These are phyloP conservation scores for Circaetus gallicus DNA, from an alignment of 2,113 vertebrate species.

Conservation along the genomic window DNA sequence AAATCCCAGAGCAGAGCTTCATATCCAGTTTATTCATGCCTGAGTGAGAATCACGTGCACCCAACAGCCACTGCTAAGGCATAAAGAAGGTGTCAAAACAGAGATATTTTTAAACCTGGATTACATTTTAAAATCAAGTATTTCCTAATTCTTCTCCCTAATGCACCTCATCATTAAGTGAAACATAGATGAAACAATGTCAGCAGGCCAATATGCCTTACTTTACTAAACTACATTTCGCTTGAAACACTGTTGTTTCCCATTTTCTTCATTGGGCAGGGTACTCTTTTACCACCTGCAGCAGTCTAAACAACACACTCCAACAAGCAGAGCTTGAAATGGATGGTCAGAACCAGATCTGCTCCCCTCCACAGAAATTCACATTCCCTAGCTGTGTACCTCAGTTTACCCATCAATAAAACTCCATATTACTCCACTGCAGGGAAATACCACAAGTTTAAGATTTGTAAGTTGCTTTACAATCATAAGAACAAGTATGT, in stretches of 20 bases:
- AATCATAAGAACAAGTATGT: accelerated
- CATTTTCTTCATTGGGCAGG: neutral
- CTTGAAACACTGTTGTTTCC: neutral
- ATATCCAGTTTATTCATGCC: neutral
- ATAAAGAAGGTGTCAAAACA: neutral
- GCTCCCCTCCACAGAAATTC: neutral
- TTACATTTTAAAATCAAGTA: neutral
- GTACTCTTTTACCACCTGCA: neutral
- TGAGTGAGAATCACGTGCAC: neutral
- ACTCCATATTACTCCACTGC: neutral
- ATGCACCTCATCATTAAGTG: neutral
- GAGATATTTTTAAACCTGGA: neutral
- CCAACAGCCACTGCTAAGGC: neutral
- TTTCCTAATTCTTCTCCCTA: neutral
- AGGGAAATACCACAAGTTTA: neutral
- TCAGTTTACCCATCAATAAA: neutral
- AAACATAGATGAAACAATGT: neutral
- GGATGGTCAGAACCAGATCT: neutral
- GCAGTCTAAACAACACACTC: neutral
- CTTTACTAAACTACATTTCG: neutral
- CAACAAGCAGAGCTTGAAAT: neutral
- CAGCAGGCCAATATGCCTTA: neutral
- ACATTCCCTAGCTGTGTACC: neutral
- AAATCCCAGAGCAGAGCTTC: neutral
- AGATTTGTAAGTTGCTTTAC: neutral